Conservation (phyloP, 35 echinoderm and acorn worm genomes). For the Nesometra sesokonis region DNA sequence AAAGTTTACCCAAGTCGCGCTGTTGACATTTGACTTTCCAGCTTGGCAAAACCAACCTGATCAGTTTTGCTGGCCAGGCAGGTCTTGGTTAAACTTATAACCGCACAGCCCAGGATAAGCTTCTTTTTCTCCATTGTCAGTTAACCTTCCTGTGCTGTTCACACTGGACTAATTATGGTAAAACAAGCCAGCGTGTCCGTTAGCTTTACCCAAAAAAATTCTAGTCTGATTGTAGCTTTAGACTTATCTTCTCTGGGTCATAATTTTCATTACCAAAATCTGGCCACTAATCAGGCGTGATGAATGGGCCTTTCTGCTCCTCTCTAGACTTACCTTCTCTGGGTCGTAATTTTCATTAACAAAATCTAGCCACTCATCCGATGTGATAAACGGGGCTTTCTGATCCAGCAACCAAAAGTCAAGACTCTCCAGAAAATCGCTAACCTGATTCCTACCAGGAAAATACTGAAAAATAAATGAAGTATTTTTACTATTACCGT, state of each 20-base stretch:
- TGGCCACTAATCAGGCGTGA: slow-evolving; percentile 26
- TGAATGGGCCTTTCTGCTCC: background rate
- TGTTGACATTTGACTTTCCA: too few species aligned
- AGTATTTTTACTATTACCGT: background rate
- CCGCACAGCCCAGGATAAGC: too few species aligned
- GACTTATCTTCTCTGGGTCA: slow-evolving; percentile 41
- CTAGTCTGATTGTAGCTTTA: too few species aligned
- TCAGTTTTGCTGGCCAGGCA: too few species aligned
- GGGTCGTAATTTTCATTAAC: slow-evolving; percentile 34
- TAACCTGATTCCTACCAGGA: slow-evolving; percentile 39
- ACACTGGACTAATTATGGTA: too few species aligned
- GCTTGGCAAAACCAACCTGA: too few species aligned
- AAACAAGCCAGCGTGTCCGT: too few species aligned
- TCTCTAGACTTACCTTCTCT: slow-evolving; percentile 26
- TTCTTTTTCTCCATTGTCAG: too few species aligned
- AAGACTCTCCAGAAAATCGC: slow-evolving; percentile 16
- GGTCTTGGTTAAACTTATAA: too few species aligned
- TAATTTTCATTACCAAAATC: slow-evolving; percentile 3
- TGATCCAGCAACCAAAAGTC: slow-evolving; percentile 34
- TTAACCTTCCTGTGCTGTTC: too few species aligned
- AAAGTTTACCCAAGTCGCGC: too few species aligned
- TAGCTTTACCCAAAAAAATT: too few species aligned
- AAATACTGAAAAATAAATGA: slow-evolving; percentile 34
- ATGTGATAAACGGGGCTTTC: background rate
- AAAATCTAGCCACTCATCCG: slow-evolving; percentile 26